phyloP scores from a whole-genome alignment of 1,140 invertebrate genomes.

The Littorina saxatilis region DNA sequence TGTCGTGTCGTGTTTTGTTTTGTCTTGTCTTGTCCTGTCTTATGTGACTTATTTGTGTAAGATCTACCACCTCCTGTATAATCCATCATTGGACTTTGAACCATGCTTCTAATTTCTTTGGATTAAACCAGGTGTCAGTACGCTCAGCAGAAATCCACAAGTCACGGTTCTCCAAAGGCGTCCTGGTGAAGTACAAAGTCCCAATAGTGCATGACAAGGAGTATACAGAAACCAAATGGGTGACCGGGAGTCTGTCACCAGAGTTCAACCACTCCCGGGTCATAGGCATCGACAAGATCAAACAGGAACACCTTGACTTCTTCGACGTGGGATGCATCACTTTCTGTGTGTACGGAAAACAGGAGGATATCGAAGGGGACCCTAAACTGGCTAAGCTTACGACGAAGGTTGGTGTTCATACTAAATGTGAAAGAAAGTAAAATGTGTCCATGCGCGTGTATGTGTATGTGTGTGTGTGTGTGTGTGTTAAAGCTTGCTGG shows the following conservation, averaged over 20 bases:
- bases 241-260: conserved; percentile 68
- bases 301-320: conserved; percentile 71
- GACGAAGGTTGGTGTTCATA: conserved; percentile 65
- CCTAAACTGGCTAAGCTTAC: conserved; percentile 70
- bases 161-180: conserved; percentile 70
- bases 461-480: too few species aligned
- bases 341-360: conserved; percentile 72
- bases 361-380: conserved; percentile 71
- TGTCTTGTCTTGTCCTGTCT: too few species aligned
- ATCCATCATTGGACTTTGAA: too few species aligned
- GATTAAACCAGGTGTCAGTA: conserved; percentile 36
- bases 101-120: too few species aligned
- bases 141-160: conserved; percentile 68
- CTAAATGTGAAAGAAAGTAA: background rate
- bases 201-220: conserved; percentile 53
- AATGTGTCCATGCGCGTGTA: too few species aligned
- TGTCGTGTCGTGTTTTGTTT: too few species aligned
- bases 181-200: conserved; percentile 68
- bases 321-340: conserved; percentile 74
- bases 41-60: too few species aligned
- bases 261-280: conserved; percentile 71
- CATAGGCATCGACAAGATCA: conserved; percentile 63
- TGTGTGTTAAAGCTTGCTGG: too few species aligned
- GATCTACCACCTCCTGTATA: too few species aligned
- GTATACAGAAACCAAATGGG: conserved; percentile 65